Evolutionary conservation across 35 echinoderm and acorn worm genomes (phyloP).

Genomic region (Lytechinus pictus): DNA sequence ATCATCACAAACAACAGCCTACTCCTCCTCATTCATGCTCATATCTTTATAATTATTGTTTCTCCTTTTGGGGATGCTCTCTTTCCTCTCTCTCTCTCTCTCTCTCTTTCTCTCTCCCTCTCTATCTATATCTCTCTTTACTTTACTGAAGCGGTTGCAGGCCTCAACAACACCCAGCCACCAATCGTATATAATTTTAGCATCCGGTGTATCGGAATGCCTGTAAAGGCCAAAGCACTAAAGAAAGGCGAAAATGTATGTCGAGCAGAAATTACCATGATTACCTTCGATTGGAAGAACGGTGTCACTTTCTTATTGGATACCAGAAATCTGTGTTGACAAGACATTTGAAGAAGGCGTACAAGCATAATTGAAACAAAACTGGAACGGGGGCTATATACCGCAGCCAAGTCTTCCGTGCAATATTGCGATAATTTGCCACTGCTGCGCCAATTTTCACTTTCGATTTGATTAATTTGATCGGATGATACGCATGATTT

Average conservation of each 20-base stretch:
- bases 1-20: no score
- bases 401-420: not conserved
- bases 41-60: no score
- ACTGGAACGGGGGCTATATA: not conserved
- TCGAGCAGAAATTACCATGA: not conserved
- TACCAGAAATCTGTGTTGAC: not conserved
- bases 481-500: constrained; percentile 10
- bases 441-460: not conserved
- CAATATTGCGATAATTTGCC: not conserved
- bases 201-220: not conserved
- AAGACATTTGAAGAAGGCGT: constrained; percentile 2
- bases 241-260: not conserved
- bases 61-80: no score
- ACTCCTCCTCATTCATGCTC: no score
- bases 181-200: not conserved
- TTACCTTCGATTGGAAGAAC: constrained; percentile 1
- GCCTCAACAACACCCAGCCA: not conserved
- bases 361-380: constrained; percentile 12
- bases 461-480: constrained; percentile 20
- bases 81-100: no score
- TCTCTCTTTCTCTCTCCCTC: no score
- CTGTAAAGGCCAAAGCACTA: not conserved
- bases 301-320: constrained; percentile 10
- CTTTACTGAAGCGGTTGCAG: not conserved
- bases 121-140: no score